Evolutionary conservation across 1,140 invertebrate species (phyloP), one percentile per base, ranked within the genome.

Genomic region (Drosophila virilis): DNA sequence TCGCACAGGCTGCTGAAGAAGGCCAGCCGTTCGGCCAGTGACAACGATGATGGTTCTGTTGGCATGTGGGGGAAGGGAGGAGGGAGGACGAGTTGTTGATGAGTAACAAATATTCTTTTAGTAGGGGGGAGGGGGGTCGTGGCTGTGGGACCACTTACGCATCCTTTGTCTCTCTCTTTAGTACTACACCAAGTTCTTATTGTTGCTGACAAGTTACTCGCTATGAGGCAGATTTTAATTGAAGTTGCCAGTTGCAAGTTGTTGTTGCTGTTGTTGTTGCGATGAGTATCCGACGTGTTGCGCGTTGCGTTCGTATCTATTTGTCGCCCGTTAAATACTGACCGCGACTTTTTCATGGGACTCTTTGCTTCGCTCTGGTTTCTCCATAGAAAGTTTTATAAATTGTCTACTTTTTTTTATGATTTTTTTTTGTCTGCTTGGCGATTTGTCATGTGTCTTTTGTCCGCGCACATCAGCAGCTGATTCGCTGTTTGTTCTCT

Each of bases 1-100:
- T 82, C 80, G 57, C 86, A 78, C 2, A 92, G 76, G 60, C 74
- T 92, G 72, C 74, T 91, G 68, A 92, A 92, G 75, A 92, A 92
- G 52, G 88, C 83, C 65, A 91, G 65, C 8, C 91, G 76, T 60
- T 92, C 91, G 52, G 91, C 90, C 52, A 92, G 74, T 51, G 91
- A 92, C 43, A 92, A 52, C 6, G 91, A 91, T 37, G 91, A 91
- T 13, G 91, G 91, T 54, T 92, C 91, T 92, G 70, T 32, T 58
- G 13, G 42, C 15, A 42, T 28, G 22, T 54, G 10, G 15, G 65
- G 42, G 28, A 48, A 40, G 17, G n/a, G 1, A 15, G n/a, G 66
- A 6, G 15, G 8, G 9, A 55, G 52, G 38, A 32, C 38, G 43
- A 1, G 51, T 22, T 46, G 7, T 15, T 15, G 7, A 45, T 22